Conservation (phyloP, 2,797 vertebrate genomes). For the Squalus acanthias region DNA sequence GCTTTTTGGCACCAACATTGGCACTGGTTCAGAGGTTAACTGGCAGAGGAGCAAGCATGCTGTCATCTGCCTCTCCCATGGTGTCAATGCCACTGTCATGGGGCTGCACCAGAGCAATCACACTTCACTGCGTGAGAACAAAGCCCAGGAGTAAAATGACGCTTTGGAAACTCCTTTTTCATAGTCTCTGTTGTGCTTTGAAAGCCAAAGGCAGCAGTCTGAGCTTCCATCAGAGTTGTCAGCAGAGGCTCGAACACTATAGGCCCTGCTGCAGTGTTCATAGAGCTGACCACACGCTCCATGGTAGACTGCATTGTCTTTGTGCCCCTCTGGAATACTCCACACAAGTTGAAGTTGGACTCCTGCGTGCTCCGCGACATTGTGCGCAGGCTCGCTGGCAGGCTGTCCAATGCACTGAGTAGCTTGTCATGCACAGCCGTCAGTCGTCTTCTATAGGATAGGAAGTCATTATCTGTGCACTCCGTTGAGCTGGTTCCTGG, state of each 20-base stretch:
- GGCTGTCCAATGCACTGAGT: no score
- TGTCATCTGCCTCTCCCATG: no score
- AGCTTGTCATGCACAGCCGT: neutral
- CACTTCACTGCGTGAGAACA: no score
- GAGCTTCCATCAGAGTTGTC: no score
- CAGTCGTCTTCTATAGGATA: neutral
- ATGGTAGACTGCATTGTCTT: neutral
- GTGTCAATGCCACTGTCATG: no score
- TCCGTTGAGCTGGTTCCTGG: neutral
- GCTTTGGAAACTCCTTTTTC: neutral
- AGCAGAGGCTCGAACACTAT: neutral
- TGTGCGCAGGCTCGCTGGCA: no score
- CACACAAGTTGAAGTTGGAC: neutral
- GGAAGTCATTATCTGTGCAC: neutral
- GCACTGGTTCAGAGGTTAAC: no score
- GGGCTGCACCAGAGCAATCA: no score
- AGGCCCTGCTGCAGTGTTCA: neutral
- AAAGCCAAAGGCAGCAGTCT: neutral
- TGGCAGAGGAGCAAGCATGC: no score
- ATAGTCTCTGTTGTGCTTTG: neutral
- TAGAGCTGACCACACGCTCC: neutral
- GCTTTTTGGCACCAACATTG: no score
- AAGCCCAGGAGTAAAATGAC: no score
- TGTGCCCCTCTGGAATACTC: neutral
- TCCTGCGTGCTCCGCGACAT: no score